Percentiles rank a stretch among this genome's conserved stretches.
These are phyloP conservation scores for Platerodrilus igneus DNA, from an alignment of 2,888 invertebrate species.

Conservation along the genomic window DNA sequence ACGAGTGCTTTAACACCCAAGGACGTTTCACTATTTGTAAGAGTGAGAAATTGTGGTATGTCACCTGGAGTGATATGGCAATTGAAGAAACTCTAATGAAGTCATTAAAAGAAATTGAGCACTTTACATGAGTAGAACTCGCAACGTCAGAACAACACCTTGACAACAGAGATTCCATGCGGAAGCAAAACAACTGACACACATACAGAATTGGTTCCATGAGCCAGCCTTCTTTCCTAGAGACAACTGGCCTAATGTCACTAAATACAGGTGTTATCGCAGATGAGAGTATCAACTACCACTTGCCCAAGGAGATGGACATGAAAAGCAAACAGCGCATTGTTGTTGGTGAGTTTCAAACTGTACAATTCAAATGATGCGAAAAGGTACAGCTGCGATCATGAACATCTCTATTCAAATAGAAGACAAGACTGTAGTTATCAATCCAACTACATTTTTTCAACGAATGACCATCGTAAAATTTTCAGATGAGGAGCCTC, in stretches of 20 bases:
- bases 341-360: constrained; percentile 4
- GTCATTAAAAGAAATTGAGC: constrained; percentile 9
- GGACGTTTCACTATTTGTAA: constrained; percentile 7
- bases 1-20: constrained; percentile 8
- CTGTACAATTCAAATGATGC: constrained; percentile 2
- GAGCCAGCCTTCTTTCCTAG: no score
- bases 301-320: neutral
- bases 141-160: constrained; percentile 11
- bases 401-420: neutral
- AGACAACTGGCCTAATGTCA: no score
- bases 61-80: constrained; percentile 6
- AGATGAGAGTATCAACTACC: constrained; percentile 6
- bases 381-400: no score
- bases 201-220: no score
- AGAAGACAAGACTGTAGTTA: neutral
- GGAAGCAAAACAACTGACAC: constrained; percentile 7
- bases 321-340: constrained; percentile 1
- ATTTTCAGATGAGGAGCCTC: neutral
- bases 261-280: constrained; percentile 7
- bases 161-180: constrained; percentile 11
- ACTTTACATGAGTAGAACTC: constrained; percentile 6
- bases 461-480: no score
- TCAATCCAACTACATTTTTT: neutral
- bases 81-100: constrained; percentile 7
- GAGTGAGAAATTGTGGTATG: constrained; percentile 11